Evolutionary conservation across 2,888 invertebrate genomes (phyloP).

Genomic region (Melangyna quadrimaculata): DNA sequence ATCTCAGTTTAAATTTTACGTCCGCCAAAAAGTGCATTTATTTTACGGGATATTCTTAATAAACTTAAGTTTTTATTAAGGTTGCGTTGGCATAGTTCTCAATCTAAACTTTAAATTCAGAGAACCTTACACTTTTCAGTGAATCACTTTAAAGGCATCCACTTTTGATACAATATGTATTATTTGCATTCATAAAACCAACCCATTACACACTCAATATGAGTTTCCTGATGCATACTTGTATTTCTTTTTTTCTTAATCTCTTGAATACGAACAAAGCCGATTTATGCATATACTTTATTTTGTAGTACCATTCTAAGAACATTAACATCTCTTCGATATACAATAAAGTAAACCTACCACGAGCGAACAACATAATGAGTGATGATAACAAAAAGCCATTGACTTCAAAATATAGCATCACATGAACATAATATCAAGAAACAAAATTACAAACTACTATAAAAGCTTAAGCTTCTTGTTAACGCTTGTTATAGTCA

Average conservation of each 20-base stretch:
- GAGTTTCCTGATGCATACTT: neutral
- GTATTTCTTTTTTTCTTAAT: neutral
- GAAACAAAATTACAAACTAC: neutral
- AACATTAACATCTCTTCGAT: neutral
- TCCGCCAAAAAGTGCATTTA: no score
- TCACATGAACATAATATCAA: neutral
- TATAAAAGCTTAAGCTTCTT: neutral
- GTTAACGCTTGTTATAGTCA: neutral
- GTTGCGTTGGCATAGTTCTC: no score
- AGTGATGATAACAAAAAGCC: neutral
- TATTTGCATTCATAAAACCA: neutral
- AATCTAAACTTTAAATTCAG: no score
- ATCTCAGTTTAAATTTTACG: no score
- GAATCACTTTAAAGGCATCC: neutral
- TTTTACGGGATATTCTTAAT: no score
- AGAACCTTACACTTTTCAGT: no score
- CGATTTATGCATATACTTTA: neutral
- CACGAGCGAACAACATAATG: neutral
- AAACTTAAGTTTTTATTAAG: no score
- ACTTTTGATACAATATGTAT: neutral
- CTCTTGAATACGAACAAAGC: neutral
- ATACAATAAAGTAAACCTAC: neutral
- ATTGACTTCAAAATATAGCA: neutral
- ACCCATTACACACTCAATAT: neutral
- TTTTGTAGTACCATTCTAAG: slow-evolving; percentile 5